Conservation (phyloP, 2,888 invertebrate species). For the Zeuzera pyrina region DNA sequence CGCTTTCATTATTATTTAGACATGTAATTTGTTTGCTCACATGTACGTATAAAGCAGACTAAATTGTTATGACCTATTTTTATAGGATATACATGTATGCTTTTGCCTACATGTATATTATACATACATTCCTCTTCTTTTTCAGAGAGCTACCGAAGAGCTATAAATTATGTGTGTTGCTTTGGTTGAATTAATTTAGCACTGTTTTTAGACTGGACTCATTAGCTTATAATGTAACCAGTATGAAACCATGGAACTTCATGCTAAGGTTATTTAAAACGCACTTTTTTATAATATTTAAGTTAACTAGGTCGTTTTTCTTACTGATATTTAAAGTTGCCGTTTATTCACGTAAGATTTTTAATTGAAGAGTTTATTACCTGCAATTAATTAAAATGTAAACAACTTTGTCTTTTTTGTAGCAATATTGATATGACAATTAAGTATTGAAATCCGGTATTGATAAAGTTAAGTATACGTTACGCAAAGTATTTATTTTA, state of each 20-base stretch:
- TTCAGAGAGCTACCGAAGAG: too few relatives aligned
- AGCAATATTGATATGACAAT: neutral
- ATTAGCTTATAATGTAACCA: constrained; percentile 36
- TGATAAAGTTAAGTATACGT: too few relatives aligned
- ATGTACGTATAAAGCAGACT: too few relatives aligned
- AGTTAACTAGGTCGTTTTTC: constrained; percentile 21
- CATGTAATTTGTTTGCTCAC: constrained; percentile 7
- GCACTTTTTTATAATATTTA: constrained; percentile 34
- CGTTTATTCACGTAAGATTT: constrained; percentile 36
- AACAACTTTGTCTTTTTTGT: neutral
- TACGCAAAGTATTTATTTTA: too few relatives aligned
- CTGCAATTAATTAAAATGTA: neutral
- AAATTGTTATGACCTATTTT: too few relatives aligned
- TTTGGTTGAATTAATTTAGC: constrained; percentile 16
- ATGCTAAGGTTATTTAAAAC: constrained; percentile 45
- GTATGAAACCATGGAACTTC: constrained; percentile 42
- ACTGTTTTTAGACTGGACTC: constrained; percentile 32
- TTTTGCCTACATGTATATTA: too few relatives aligned
- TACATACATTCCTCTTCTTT: too few relatives aligned
- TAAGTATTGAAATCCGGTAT: too few relatives aligned
- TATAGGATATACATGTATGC: too few relatives aligned
- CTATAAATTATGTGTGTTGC: too few relatives aligned
- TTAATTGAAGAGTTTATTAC: constrained; percentile 13
- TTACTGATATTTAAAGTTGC: constrained; percentile 25
- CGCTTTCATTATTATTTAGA: constrained; percentile 10